These are phyloP conservation scores for Meteorus sp. DNA, from an alignment of 1,140 invertebrate genomes.

Conservation along the genomic window DNA sequence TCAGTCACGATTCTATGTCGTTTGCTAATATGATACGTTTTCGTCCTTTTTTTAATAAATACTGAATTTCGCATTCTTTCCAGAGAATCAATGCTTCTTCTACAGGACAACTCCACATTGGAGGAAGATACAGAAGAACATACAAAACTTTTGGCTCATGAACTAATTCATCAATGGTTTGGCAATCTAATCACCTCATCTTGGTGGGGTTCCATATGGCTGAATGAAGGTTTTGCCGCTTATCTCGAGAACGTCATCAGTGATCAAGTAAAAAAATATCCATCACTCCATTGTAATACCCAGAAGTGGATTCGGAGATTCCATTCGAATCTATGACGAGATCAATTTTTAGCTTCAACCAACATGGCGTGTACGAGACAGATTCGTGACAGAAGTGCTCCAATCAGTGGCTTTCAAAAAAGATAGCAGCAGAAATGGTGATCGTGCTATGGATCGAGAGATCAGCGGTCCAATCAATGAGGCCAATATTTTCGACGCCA, in stretches of 20 bases:
- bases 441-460: no score
- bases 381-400: no score
- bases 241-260: conserved; percentile 73
- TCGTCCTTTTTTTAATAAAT: conserved; percentile 61
- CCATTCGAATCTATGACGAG: no score
- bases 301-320: not conserved
- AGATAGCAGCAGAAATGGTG: no score
- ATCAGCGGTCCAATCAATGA: conserved; percentile 77
- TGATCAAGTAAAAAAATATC: conserved; percentile 40
- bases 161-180: conserved; percentile 68
- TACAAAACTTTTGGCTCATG: conserved; percentile 64
- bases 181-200: conserved; percentile 65
- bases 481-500: conserved; percentile 74
- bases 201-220: conserved; percentile 70
- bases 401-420: no score
- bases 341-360: no score
- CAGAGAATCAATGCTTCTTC: no score
- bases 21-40: conserved; percentile 1
- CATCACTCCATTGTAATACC: not conserved
- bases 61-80: no score
- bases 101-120: conserved; percentile 54
- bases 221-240: conserved; percentile 72
- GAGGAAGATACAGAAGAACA: conserved; percentile 59
- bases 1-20: not conserved
- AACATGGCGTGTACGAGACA: no score